phyloP scores from a whole-genome alignment of 2,113 vertebrate genomes.

The Chelonoidis abingdonii region DNA sequence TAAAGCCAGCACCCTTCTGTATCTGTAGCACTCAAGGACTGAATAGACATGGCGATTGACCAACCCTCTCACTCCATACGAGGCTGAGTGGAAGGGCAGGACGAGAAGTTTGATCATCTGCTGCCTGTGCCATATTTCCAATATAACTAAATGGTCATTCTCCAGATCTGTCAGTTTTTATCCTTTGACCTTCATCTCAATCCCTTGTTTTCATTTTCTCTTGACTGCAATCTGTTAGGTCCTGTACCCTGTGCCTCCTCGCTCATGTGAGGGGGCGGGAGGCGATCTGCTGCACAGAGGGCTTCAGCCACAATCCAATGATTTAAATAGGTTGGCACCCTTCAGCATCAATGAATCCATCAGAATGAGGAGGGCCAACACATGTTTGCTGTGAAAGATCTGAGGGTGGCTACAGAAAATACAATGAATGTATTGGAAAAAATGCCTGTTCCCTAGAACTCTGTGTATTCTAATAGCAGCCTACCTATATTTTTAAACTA shows the following conservation, averaged over 20 bases:
- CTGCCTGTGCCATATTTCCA: rapidly evolving
- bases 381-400: neutral
- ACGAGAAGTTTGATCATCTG: neutral
- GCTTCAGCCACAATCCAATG: neutral
- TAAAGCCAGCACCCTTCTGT: neutral
- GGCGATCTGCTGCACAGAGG: rapidly evolving
- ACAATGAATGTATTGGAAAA: neutral
- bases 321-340: neutral
- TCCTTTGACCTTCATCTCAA: conserved; percentile 3
- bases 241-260: neutral
- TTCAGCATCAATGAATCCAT: rapidly evolving
- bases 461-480: neutral
- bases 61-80: neutral
- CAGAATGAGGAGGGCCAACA: rapidly evolving
- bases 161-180: neutral
- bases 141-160: neutral
- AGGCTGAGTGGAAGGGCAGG: neutral
- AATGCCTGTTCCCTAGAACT: neutral
- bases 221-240: neutral
- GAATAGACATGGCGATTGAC: neutral
- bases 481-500: neutral
- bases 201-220: neutral
- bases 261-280: neutral
- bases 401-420: neutral
- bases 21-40: neutral